phyloP scores from a whole-genome alignment of 2,113 vertebrate species.

The Hippocampus abdominalis region DNA sequence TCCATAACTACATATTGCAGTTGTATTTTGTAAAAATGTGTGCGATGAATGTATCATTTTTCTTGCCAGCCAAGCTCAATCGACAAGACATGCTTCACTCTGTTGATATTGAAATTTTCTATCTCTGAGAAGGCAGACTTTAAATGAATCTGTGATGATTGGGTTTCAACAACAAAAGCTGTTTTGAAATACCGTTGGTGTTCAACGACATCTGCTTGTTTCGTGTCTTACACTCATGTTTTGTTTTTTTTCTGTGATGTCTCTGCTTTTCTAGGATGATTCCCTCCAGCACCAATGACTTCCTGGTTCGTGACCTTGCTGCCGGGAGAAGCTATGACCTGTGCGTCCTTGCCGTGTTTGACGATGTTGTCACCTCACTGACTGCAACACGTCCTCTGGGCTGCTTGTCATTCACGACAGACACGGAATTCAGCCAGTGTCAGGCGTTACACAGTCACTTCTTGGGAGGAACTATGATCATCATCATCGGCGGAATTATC shows the following conservation, averaged over 20 bases:
- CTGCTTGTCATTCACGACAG: constrained; percentile 82
- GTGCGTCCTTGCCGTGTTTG: constrained; percentile 85
- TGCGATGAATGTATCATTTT: not conserved
- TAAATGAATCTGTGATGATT: not conserved
- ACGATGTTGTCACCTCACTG: constrained; percentile 78
- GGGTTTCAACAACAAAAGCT: not conserved
- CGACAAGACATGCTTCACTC: not conserved
- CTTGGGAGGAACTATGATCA: constrained; percentile 93
- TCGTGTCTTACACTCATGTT: not conserved
- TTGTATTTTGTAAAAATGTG: not conserved
- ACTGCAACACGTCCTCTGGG: constrained; percentile 83
- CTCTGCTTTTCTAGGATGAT: constrained; percentile 81
- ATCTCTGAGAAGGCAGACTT: not conserved
- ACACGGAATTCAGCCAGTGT: constrained; percentile 79
- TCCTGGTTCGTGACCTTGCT: constrained; percentile 86
- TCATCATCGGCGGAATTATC: constrained; percentile 92
- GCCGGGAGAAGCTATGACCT: constrained; percentile 87
- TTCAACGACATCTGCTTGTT: not conserved
- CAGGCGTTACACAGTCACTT: constrained; percentile 85
- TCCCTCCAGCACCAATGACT: constrained; percentile 83
- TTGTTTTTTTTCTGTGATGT: not conserved
- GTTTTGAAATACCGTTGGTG: not conserved
- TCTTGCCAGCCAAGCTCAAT: not conserved
- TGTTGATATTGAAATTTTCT: not conserved
- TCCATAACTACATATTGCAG: not conserved